Base-by-base conservation (phyloP, 2,797 vertebrate species). In the Myripristis murdjan region DNA sequence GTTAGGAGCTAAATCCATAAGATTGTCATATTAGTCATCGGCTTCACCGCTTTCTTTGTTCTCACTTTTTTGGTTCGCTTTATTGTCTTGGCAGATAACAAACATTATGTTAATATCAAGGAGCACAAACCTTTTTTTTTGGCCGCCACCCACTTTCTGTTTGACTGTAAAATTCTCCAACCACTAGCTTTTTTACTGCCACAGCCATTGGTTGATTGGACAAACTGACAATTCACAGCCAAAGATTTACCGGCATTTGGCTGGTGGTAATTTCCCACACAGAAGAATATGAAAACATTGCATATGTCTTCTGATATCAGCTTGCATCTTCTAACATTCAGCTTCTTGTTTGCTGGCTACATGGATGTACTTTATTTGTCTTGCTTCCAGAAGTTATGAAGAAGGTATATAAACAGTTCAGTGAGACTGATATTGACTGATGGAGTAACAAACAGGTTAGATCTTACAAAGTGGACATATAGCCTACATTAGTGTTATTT, bases 1-100 rank as follows among this genome's bases (percentile, higher is more conserved):
- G 56, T 44, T 41, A 58, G 49, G 65, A 46, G 14, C 56, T 23
- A 9, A 20, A 57, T 33, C 66, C 11, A 33, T 51, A 20, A n/a
- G 8, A 54, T 54, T 64, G 16, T 67, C 37, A 22, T 18, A 73
- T 64, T 46, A n/a, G 14, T 28, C 23, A 35, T 46, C 12, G 18
- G 12, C 1, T 47, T 41, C 23, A 20, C 49, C 26, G 12, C 22
- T 24, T 22, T 23, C 31, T 37, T 18, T 18, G 23, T 43, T 24
- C 24, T 12, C 22, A 49, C 20, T 20, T 49, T 28, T 28, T 28
- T 28, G 6, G 2, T 7, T 9, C 9, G 3, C 8, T 33, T 9
- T 26, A 63, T 53, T 52, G n/a, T n/a, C n/a, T n/a, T n/a, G n/a
- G n/a, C n/a, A n/a, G n/a, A n/a, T n/a, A n/a, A n/a, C n/a, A n/a